A percentile compares a stretch with the other conserved stretches of the same genome.
Conservation (phyloP, 1,140 invertebrate genomes). For the Cotesia chilonis region DNA sequence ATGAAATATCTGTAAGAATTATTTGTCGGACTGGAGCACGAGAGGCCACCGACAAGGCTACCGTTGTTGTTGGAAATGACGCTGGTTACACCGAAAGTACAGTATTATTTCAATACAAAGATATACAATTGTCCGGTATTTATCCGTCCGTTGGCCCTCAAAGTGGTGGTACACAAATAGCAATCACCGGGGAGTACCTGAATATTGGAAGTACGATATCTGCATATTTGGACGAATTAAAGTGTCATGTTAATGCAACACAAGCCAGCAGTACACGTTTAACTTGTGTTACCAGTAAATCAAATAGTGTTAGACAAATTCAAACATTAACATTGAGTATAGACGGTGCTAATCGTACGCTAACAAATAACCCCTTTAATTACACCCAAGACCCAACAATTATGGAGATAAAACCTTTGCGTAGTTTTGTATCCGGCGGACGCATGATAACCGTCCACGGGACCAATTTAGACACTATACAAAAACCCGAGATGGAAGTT, state of each 20-base stretch:
- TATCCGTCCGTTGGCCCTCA: conserved; percentile 88
- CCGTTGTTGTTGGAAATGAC: conserved; percentile 88
- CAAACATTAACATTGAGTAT: conserved; percentile 78
- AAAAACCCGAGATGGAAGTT: conserved; percentile 88
- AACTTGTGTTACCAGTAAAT: conserved; percentile 85
- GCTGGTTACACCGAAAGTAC: conserved; percentile 88
- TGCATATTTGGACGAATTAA: conserved; percentile 87
- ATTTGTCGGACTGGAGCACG: conserved; percentile 87
- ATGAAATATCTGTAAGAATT: conserved; percentile 91
- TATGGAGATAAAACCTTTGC: conserved; percentile 88
- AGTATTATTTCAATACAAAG: conserved; percentile 90
- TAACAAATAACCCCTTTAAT: conserved; percentile 78
- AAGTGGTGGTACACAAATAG: conserved; percentile 92
- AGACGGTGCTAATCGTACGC: conserved; percentile 82
- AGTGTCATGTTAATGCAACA: conserved; percentile 87
- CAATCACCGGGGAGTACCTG: conserved; percentile 88
- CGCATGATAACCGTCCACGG: conserved; percentile 92
- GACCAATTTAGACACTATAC: conserved; percentile 89
- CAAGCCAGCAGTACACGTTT: conserved; percentile 89
- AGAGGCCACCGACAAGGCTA: conserved; percentile 76
- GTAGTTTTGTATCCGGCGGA: conserved; percentile 90
- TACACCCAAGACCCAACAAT: conserved; percentile 94
- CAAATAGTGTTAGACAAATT: conserved; percentile 68
- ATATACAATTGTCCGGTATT: conserved; percentile 81
- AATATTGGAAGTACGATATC: conserved; percentile 92